Evolutionary conservation across 2,113 vertebrate species (phyloP).

Genomic region (Megaceryle maxima): DNA sequence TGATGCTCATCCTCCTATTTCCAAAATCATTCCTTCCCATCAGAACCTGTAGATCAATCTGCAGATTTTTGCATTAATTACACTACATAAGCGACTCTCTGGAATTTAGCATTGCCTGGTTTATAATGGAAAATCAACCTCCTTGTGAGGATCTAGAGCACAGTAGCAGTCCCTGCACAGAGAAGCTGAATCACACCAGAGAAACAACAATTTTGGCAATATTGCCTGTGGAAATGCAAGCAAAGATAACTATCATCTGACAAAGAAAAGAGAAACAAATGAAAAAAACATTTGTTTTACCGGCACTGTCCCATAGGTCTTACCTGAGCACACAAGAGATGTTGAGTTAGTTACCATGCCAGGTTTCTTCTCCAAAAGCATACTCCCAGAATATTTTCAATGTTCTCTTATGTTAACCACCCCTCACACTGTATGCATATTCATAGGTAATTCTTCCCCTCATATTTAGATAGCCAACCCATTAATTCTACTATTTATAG

Average conservation of each 20-base stretch:
- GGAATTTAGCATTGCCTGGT: neutral
- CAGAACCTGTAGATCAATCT: neutral
- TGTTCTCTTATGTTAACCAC: neutral
- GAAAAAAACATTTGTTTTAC: neutral
- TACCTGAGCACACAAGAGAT: neutral
- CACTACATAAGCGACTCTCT: neutral
- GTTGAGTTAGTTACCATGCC: neutral
- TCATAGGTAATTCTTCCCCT: neutral
- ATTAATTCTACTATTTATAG: conserved; percentile 22
- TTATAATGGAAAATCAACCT: neutral
- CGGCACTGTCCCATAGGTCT: neutral
- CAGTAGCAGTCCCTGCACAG: neutral
- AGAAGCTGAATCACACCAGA: neutral
- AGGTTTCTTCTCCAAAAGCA: neutral
- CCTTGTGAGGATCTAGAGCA: neutral
- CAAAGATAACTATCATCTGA: neutral
- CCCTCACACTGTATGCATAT: neutral
- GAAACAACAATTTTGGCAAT: neutral
- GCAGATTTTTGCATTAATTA: neutral
- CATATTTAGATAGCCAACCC: neutral
- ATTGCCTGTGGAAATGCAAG: neutral
- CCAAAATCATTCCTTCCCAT: neutral
- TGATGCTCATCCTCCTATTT: neutral
- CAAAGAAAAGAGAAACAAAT: neutral
- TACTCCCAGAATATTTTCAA: neutral